These are phyloP conservation scores for Pyrocoelia pectoralis DNA, from an alignment of 2,888 invertebrate genomes.

Conservation along the genomic window DNA sequence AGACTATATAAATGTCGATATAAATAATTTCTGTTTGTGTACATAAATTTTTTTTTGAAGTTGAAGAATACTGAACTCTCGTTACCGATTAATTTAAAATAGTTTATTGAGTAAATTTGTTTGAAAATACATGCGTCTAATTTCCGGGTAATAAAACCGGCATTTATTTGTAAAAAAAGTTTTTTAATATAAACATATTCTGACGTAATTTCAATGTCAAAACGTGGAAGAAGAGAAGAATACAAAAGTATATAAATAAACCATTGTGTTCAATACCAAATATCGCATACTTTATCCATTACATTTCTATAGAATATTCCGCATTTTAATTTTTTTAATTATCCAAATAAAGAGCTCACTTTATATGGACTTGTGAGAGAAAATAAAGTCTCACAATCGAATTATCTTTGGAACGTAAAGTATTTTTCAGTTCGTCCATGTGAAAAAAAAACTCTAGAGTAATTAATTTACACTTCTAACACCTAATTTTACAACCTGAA, in stretches of 20 bases:
- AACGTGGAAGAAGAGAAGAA: conserved; percentile 4
- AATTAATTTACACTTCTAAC: conserved; percentile 29
- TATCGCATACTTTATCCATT: conserved; percentile 46
- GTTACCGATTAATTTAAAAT: conserved; percentile 9
- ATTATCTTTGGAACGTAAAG: conserved; percentile 24
- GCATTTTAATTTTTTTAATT: conserved; percentile 47
- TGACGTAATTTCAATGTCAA: conserved; percentile 12
- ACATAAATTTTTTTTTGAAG: neutral
- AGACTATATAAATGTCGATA: conserved; percentile 11
- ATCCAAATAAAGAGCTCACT: conserved; percentile 52
- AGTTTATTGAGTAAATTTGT: neutral
- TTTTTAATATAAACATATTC: conserved; percentile 12
- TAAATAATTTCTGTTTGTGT: conserved; percentile 4
- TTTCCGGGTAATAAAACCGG: conserved; percentile 26
- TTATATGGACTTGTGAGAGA: conserved; percentile 52
- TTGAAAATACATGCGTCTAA: conserved; percentile 14
- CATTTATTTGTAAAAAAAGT: conserved; percentile 12
- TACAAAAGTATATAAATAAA: conserved; percentile 26
- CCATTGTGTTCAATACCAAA: conserved; percentile 44
- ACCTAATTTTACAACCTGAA: conserved; percentile 25
- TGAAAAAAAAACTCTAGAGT: conserved; percentile 21
- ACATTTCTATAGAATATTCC: conserved; percentile 49
- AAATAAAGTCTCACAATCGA: conserved; percentile 41
- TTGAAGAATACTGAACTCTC: conserved; percentile 1
- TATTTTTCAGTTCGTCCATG: conserved; percentile 9